Conservation (phyloP, 1,140 invertebrate genomes). For the Venturia canescens region DNA sequence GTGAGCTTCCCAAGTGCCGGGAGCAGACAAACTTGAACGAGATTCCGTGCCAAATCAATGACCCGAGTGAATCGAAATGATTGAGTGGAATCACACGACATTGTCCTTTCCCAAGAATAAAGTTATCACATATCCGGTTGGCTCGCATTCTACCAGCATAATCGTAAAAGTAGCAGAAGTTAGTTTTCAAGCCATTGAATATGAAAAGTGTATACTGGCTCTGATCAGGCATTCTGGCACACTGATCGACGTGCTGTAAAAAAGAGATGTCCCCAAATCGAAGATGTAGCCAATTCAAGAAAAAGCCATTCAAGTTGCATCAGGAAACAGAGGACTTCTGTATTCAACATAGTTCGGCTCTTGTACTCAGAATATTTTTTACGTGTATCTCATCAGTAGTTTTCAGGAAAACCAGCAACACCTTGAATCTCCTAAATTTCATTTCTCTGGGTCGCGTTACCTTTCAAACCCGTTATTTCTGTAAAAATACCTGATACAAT, state of each 20-base stretch:
- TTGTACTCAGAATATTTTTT: no score
- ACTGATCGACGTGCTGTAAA: slow-evolving; percentile 21
- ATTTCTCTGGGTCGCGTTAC: no score
- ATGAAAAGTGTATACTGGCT: slow-evolving; percentile 49
- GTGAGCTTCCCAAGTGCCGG: not conserved
- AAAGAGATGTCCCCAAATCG: not conserved
- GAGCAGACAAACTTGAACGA: slow-evolving; percentile 9
- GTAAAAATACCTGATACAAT: no score
- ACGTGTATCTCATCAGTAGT: no score
- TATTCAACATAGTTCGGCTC: no score
- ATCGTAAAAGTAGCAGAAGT: slow-evolving; percentile 49
- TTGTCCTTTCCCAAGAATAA: not conserved
- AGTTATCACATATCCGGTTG: slow-evolving; percentile 16
- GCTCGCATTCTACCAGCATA: slow-evolving; percentile 32
- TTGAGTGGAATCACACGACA: not conserved
- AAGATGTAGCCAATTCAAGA: not conserved
- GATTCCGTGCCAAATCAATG: slow-evolving; percentile 23
- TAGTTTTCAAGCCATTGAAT: slow-evolving; percentile 54
- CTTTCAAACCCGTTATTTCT: no score
- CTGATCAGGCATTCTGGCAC: slow-evolving; percentile 52
- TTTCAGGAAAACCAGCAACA: no score
- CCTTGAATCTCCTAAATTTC: no score
- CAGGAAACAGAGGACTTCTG: no score
- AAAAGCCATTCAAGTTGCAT: not conserved
- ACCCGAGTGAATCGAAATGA: not conserved